phyloP scores from a whole-genome alignment of 2,888 invertebrate species.

The Synergus laeviventris region DNA sequence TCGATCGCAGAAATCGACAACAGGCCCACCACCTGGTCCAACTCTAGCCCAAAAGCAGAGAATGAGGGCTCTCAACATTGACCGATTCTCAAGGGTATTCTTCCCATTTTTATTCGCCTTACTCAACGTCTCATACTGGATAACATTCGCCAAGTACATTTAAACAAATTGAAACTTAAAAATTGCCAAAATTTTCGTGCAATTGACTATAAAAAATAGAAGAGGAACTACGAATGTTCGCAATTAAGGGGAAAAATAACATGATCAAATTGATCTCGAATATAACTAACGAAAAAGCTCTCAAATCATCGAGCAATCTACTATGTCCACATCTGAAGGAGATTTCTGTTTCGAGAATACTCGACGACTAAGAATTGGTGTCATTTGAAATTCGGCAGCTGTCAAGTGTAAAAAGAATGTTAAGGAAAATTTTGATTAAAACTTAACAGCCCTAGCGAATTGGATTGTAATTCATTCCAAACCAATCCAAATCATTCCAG shows the following conservation, averaged over 20 bases:
- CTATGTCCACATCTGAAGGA: not conserved
- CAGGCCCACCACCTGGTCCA: conserved; percentile 66
- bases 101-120: conserved; percentile 84
- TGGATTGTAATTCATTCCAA: not conserved
- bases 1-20: conserved; percentile 63
- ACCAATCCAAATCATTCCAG: no score
- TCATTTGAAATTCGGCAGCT: not conserved
- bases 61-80: conserved; percentile 83
- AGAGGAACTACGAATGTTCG: not conserved
- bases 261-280: not conserved
- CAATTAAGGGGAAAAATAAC: not conserved
- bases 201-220: not conserved
- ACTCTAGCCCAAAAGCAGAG: conserved; percentile 81
- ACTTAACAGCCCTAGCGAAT: not conserved
- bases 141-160: conserved; percentile 84
- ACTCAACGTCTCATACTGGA: conserved; percentile 85
- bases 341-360: conserved; percentile 8
- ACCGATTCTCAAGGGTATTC: conserved; percentile 83
- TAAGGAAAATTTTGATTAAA: not conserved
- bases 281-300: not conserved
- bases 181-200: not conserved
- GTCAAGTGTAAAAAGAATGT: not conserved
- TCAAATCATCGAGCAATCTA: conserved; percentile 20
- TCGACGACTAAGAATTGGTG: not conserved
- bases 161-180: conserved; percentile 70